phyloP scores from a whole-genome alignment of 1,140 invertebrate genomes.

The Cepaea nemoralis region DNA sequence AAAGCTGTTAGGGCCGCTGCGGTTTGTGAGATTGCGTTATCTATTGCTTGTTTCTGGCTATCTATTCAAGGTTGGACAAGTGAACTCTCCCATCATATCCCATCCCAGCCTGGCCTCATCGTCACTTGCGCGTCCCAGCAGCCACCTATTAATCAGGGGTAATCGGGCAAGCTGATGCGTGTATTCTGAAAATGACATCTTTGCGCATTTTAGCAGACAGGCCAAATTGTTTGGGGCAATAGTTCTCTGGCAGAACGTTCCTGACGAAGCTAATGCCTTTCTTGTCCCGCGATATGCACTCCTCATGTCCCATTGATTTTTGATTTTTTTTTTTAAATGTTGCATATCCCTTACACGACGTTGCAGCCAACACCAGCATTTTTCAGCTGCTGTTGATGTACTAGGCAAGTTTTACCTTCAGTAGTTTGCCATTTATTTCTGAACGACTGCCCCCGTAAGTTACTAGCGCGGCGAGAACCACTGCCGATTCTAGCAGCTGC shows the following conservation, averaged over 20 bases:
- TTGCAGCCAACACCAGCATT: too few relatives aligned
- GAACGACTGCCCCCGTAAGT: too few relatives aligned
- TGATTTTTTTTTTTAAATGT: too few relatives aligned
- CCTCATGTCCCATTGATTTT: neutral
- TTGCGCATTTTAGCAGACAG: neutral
- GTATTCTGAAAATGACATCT: constrained; percentile 13
- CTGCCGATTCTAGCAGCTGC: too few relatives aligned
- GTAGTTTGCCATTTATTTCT: too few relatives aligned
- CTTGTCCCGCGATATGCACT: neutral
- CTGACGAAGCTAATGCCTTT: neutral
- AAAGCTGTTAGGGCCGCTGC: too few relatives aligned
- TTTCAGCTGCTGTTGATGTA: too few relatives aligned
- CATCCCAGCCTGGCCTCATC: neutral
- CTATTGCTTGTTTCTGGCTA: neutral
- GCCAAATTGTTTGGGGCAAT: constrained; percentile 4
- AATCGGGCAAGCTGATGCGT: constrained; percentile 2
- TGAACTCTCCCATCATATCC: neutral
- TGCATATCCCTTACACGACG: too few relatives aligned
- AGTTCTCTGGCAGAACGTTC: neutral
- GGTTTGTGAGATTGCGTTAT: neutral
- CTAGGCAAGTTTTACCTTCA: too few relatives aligned
- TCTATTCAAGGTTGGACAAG: neutral
- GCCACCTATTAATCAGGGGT: constrained; percentile 12
- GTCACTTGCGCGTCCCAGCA: neutral
- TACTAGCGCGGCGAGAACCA: too few relatives aligned